A percentile compares a stretch with the other conserved stretches of the same genome.
Conservation (phyloP, 1,140 invertebrate genomes). For the Marisa cornuarietis region DNA sequence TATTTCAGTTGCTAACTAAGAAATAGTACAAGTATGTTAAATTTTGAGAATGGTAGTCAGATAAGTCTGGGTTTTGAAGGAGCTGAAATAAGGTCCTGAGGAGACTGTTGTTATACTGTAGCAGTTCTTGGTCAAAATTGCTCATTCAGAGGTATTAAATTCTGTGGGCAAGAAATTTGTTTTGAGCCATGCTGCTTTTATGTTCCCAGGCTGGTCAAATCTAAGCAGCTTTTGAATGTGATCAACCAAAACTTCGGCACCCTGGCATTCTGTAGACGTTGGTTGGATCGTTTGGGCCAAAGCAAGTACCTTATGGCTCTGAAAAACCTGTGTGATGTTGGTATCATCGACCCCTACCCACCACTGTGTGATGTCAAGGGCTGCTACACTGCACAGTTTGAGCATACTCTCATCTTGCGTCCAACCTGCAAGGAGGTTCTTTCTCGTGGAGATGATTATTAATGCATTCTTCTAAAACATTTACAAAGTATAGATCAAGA, state of each 20-base stretch:
- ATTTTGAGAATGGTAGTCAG: too few relatives aligned
- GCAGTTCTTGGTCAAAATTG: neutral
- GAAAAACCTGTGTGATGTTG: slow-evolving; percentile 93
- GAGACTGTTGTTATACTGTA: neutral
- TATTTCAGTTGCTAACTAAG: too few relatives aligned
- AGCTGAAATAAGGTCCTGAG: too few relatives aligned
- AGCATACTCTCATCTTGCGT: slow-evolving; percentile 96
- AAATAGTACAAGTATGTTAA: too few relatives aligned
- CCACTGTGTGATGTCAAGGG: slow-evolving; percentile 98
- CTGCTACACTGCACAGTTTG: slow-evolving; percentile 98
- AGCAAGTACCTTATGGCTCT: slow-evolving; percentile 98
- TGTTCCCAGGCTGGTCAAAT: slow-evolving; percentile 71
- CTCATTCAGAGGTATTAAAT: neutral
- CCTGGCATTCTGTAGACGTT: slow-evolving; percentile 97
- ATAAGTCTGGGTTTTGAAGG: too few relatives aligned
- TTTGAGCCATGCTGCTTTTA: neutral
- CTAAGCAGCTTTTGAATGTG: slow-evolving; percentile 90
- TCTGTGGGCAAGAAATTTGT: too few relatives aligned
- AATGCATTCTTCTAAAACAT: neutral
- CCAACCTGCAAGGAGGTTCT: slow-evolving; percentile 99
- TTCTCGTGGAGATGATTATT: slow-evolving; percentile 96
- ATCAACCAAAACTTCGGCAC: slow-evolving; percentile 99
- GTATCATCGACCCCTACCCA: slow-evolving; percentile 95
- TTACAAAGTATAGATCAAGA: too few relatives aligned
- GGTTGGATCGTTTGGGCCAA: slow-evolving; percentile 96